Conservation (phyloP, 2,113 vertebrate genomes). For the Phocoena phocoena region DNA sequence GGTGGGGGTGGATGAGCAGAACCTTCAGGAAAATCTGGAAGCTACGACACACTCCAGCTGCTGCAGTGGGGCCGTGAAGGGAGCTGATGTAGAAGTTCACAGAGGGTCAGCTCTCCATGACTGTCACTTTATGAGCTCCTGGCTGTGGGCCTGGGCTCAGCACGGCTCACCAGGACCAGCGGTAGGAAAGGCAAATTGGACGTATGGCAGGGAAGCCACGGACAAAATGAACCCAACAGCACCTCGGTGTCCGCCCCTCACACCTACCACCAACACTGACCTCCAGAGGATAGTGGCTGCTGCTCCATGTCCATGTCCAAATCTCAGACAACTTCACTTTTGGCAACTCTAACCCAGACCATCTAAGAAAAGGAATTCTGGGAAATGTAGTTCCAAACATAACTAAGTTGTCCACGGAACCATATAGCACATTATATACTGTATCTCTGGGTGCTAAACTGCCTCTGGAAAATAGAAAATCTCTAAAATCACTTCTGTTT, state of each 20-base stretch:
- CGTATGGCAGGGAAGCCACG: not conserved
- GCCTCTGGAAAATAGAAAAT: constrained; percentile 26
- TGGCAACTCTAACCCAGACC: not conserved
- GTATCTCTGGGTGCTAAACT: not conserved
- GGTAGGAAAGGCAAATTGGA: not conserved
- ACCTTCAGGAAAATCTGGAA: not conserved
- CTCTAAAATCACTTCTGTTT: not conserved
- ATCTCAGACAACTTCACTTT: not conserved
- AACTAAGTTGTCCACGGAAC: not conserved
- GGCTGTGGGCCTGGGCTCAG: not conserved
- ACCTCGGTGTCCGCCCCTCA: not conserved
- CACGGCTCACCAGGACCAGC: not conserved
- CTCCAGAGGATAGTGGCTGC: not conserved
- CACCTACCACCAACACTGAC: not conserved
- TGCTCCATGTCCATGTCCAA: not conserved
- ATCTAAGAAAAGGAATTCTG: not conserved
- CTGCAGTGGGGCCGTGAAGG: not conserved
- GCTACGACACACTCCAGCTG: not conserved
- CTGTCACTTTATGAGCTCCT: not conserved
- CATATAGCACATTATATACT: not conserved
- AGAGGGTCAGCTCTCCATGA: not conserved
- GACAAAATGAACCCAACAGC: not conserved
- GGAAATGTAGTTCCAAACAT: not conserved
- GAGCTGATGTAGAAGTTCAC: accelerated
- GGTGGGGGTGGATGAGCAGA: not conserved